These are phyloP conservation scores for Machimus atricapillus DNA, from an alignment of 2,888 invertebrate species.

Conservation along the genomic window DNA sequence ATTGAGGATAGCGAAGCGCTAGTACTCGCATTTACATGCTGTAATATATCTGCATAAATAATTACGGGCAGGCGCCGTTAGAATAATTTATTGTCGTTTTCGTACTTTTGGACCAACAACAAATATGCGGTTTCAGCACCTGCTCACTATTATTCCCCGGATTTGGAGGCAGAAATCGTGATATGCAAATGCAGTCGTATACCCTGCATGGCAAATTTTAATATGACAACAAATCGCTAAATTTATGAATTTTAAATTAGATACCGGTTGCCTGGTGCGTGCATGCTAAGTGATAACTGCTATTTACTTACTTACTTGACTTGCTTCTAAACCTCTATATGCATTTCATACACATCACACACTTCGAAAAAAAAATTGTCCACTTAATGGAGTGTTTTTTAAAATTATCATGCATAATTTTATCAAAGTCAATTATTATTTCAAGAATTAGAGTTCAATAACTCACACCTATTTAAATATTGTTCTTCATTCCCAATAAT, in stretches of 20 bases:
- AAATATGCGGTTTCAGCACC: not conserved
- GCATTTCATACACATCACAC: not conserved
- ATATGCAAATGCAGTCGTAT: not conserved
- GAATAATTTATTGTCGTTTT: not conserved
- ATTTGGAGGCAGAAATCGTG: not conserved
- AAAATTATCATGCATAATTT: not conserved
- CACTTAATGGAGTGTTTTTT: too few species aligned
- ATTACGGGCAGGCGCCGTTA: not conserved
- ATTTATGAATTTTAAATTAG: not conserved
- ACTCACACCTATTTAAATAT: too few species aligned
- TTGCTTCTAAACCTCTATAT: not conserved
- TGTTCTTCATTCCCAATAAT: too few species aligned
- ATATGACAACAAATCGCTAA: not conserved
- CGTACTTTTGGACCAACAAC: not conserved
- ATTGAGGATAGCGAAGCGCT: conserved; percentile 6
- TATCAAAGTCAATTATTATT: too few species aligned
- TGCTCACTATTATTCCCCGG: not conserved
- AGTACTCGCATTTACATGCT: not conserved
- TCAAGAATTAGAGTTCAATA: too few species aligned
- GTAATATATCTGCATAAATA: conserved; percentile 7
- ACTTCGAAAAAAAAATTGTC: not conserved
- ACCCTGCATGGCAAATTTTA: not conserved
- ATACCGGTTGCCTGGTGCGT: not conserved
- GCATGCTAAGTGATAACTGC: not conserved
- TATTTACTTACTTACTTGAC: not conserved